phyloP scores from a whole-genome alignment of 2,797 vertebrate genomes.

The Lemur catta region DNA sequence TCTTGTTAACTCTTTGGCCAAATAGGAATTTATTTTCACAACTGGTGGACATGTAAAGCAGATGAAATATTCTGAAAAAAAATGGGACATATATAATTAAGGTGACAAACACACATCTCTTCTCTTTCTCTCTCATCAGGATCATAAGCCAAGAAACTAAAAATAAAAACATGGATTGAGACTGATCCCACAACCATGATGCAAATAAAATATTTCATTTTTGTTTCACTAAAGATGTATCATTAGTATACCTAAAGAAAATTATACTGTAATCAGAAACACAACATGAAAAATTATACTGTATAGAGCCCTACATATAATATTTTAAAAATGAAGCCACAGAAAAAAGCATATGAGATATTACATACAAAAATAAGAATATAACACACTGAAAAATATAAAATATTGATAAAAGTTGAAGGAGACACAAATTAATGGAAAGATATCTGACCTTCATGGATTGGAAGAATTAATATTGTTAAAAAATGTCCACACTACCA shows the following conservation, averaged over 20 bases:
- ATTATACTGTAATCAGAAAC: background rate
- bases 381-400: background rate
- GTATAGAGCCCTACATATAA: background rate
- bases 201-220: background rate
- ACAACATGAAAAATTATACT: background rate
- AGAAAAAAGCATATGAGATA: background rate
- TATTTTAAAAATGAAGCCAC: background rate
- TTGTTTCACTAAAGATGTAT: background rate
- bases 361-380: background rate
- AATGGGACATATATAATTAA: background rate
- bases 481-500: too few species aligned
- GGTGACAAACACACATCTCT: background rate
- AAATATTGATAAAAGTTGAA: background rate
- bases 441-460: too few species aligned
- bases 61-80: background rate
- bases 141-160: background rate
- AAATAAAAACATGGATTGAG: background rate
- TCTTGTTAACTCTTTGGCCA: background rate
- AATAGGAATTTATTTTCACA: background rate
- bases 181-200: background rate
- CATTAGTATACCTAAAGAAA: background rate
- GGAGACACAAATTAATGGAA: too few species aligned
- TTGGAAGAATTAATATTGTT: too few species aligned
- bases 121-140: background rate
- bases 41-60: background rate